phyloP scores from a whole-genome alignment of 2,888 invertebrate genomes.

The Eueremaeus valkanovi region DNA sequence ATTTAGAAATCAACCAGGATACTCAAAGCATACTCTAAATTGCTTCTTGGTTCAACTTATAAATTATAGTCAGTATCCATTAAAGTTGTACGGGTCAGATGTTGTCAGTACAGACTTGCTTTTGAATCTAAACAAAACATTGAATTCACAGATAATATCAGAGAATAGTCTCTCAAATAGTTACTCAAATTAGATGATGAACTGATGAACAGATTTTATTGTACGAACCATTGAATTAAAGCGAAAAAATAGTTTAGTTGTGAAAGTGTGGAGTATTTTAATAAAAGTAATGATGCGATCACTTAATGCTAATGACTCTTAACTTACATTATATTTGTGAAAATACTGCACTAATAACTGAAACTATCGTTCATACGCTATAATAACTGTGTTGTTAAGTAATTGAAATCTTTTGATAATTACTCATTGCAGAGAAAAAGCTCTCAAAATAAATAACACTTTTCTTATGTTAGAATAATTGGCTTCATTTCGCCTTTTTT shows the following conservation, averaged over 20 bases:
- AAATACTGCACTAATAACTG: neutral
- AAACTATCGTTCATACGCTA: neutral
- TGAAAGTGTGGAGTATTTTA: slow-evolving; percentile 1
- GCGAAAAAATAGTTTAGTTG: neutral
- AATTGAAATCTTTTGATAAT: neutral
- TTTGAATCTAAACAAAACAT: neutral
- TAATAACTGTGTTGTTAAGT: neutral
- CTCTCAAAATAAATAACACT: too few species aligned
- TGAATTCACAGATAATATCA: neutral
- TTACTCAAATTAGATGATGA: too few species aligned
- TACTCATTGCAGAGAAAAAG: too few species aligned
- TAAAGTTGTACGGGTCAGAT: too few species aligned
- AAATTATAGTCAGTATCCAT: too few species aligned
- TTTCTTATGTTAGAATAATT: neutral
- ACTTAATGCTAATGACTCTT: slow-evolving; percentile 15
- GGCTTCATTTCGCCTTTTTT: neutral
- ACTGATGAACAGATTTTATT: neutral
- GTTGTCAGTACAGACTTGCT: too few species aligned
- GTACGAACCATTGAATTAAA: slow-evolving; percentile 11
- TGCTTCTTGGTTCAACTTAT: too few species aligned
- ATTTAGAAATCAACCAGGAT: too few species aligned
- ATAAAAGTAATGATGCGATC: slow-evolving; percentile 31
- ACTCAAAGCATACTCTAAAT: too few species aligned
- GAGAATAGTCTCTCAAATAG: too few species aligned
- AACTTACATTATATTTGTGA: slow-evolving; percentile 6